phyloP scores from a whole-genome alignment of 2,888 invertebrate genomes.

The Acanthosepion lycidas region DNA sequence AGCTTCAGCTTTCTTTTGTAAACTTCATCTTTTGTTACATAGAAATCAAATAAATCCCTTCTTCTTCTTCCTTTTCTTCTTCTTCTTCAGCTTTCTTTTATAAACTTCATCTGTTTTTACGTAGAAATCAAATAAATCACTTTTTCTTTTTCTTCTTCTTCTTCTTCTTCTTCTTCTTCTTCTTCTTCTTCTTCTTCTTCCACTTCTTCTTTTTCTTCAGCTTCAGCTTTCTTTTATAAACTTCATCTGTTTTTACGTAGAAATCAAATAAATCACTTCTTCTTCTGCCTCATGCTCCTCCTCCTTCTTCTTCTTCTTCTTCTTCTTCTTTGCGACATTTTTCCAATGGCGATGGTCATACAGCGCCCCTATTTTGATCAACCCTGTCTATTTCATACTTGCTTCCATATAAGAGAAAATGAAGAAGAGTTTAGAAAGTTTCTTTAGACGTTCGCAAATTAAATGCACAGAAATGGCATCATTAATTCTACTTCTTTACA shows the following conservation, averaged over 20 bases:
- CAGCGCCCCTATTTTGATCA: not conserved
- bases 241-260: too few species aligned
- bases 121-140: too few species aligned
- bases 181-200: not conserved
- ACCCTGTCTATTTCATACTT: not conserved
- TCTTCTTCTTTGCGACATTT: not conserved
- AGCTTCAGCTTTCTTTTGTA: too few species aligned
- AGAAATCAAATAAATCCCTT: too few species aligned
- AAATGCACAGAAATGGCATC: too few species aligned
- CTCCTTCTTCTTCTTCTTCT: not conserved
- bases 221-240: not conserved
- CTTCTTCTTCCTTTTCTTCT: not conserved
- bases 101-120: too few species aligned
- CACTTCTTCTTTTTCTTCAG: not conserved
- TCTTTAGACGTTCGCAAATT: too few species aligned
- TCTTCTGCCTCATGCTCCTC: not conserved
- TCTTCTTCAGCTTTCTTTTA: not conserved
- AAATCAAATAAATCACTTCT: too few species aligned
- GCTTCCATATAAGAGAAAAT: too few species aligned
- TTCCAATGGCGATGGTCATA: not conserved
- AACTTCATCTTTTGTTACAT: too few species aligned
- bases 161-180: not conserved
- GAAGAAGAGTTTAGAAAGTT: too few species aligned
- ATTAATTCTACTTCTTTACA: not conserved
- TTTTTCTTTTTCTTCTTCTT: not conserved